Conservation (phyloP, 2,113 vertebrate species). For the Hippocampus abdominalis region DNA sequence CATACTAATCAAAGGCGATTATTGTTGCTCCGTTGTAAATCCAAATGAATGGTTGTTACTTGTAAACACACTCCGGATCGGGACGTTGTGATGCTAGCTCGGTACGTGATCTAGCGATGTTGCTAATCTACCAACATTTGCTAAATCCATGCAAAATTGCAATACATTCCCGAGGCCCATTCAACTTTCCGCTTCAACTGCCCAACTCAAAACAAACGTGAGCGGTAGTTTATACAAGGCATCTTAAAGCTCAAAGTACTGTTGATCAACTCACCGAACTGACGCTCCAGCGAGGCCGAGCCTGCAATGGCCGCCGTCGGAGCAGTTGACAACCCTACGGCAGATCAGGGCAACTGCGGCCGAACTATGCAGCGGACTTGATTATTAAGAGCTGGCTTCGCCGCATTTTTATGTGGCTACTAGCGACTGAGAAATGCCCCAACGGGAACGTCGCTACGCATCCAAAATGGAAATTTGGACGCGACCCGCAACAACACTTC, state of each 20-base stretch:
- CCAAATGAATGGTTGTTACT: slow-evolving; percentile 14
- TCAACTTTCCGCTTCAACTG: not conserved
- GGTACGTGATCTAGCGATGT: slow-evolving; percentile 33
- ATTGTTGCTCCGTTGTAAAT: not conserved
- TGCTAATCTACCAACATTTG: slow-evolving; percentile 9
- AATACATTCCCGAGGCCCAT: not conserved
- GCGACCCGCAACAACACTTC: slow-evolving; percentile 33
- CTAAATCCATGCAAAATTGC: not conserved
- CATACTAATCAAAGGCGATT: not conserved
- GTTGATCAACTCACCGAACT: slow-evolving; percentile 59
- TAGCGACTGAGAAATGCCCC: slow-evolving; percentile 19
- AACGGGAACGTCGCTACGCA: slow-evolving; percentile 1
- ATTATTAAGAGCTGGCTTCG: slow-evolving; percentile 37
- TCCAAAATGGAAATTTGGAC: slow-evolving; percentile 9
- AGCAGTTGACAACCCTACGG: slow-evolving; percentile 43
- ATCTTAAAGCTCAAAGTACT: not conserved
- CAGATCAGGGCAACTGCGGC: slow-evolving; percentile 61
- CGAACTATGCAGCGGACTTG: slow-evolving; percentile 59
- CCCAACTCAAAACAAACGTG: not conserved
- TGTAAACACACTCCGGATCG: slow-evolving; percentile 51
- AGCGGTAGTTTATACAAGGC: not conserved
- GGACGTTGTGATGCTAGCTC: slow-evolving; percentile 8
- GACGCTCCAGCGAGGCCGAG: slow-evolving; percentile 42
- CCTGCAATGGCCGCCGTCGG: slow-evolving; percentile 33
- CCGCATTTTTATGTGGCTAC: slow-evolving; percentile 50